Conservation (phyloP, 2,888 invertebrate genomes). For the Schizaphis graminum region DNA sequence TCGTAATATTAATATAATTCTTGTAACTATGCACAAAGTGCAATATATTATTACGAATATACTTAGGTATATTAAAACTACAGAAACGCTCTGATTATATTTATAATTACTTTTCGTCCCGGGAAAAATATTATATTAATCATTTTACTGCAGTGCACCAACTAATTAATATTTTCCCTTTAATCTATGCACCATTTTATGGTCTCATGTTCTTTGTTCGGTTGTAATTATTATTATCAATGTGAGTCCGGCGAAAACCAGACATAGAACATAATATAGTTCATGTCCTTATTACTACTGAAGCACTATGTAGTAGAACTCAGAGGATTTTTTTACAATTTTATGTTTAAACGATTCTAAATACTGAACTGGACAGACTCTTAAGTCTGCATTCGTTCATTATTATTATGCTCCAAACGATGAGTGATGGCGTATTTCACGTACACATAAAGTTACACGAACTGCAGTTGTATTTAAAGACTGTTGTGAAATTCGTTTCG, state of each 20-base stretch:
- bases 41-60: background rate
- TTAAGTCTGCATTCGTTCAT: background rate
- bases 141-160: background rate
- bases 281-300: background rate
- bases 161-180: background rate
- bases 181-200: background rate
- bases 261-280: background rate
- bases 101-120: background rate
- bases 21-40: background rate
- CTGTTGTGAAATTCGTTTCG: background rate
- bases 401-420: background rate
- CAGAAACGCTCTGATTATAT: background rate
- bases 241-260: background rate
- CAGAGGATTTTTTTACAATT: background rate
- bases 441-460: background rate
- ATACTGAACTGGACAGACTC: background rate
- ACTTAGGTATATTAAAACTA: background rate
- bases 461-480: background rate
- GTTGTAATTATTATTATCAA: background rate
- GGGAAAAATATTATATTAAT: background rate
- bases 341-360: background rate
- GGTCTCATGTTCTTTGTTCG: background rate
- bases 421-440: background rate
- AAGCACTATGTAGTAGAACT: background rate
- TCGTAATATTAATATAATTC: background rate